Conservation (phyloP, 2,113 vertebrate species). For the Dicaeum eximium region DNA sequence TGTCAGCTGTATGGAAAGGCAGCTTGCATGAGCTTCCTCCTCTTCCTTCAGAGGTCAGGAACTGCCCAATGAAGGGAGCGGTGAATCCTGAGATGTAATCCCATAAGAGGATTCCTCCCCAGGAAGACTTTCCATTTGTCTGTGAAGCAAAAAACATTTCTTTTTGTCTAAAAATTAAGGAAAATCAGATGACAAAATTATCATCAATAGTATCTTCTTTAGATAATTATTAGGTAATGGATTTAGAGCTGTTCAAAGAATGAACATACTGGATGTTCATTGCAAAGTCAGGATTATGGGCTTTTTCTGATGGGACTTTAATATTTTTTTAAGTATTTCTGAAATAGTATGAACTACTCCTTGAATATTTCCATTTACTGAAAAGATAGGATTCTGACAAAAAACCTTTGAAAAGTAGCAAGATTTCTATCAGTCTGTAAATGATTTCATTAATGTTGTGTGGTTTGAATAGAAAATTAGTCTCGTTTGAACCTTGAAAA, state of each 20-base stretch:
- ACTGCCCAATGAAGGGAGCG: accelerated
- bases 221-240: not conserved
- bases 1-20: not conserved
- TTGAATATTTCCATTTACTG: not conserved
- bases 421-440: not conserved
- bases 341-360: not conserved
- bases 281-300: not conserved
- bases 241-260: not conserved
- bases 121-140: not conserved
- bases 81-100: not conserved
- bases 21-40: not conserved
- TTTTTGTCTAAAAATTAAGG: not conserved
- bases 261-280: not conserved
- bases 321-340: not conserved
- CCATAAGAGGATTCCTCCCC: not conserved
- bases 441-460: not conserved
- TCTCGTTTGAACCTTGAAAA: not conserved
- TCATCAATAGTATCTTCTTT: not conserved
- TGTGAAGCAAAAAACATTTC: not conserved
- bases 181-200: not conserved
- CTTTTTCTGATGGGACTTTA: not conserved
- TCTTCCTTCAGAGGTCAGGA: not conserved
- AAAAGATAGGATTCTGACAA: not conserved
- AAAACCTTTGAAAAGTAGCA: not conserved
- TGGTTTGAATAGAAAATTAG: not conserved